Evolutionary conservation across 2,888 invertebrate genomes (phyloP), one percentile per base, ranked within the genome.

Genomic region (Blomia tropicalis): DNA sequence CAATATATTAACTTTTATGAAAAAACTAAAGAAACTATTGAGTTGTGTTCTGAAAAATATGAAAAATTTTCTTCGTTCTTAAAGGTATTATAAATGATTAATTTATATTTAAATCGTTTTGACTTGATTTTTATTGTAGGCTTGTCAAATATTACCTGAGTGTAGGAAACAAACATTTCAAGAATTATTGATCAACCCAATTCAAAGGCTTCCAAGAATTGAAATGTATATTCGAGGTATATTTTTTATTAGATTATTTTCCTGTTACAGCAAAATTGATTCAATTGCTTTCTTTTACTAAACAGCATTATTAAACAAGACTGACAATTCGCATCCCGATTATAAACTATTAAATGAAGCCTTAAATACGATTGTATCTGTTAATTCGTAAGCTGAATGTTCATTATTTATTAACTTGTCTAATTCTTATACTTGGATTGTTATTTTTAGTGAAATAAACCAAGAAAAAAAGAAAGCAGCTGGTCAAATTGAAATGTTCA

Each of bases 1-100:
- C 91, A 93, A 23, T 98, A 92, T 77, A 87, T 98, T 62, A 98
- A 98, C 77, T 95, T 88, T 77, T 95, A 93, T 75, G 95, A 96
- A 75, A 87, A 89, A 74, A 90, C 91, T 76, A 92, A 92, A 76
- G 89, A 91, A 72, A 87, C 87, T 78, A 80, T 98, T 72, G 79
- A 82, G 70, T 82, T 84, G 72, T 93, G 92, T 78, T 92, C 92
- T 78, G 82, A 82, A 73, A 84, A 83, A 71, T 91, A 92, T 77
- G 91, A 92, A 43, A 81, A 92, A 73, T 98, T 98, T 79, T 92
- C 95, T 78, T 95, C 95, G 71, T 96, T 96, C 78, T 81, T 96
- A 68, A 95, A 93, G 79, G 90, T 92, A 71, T 85, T 88, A 74
- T 87, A 89, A 77, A 19, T 43, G 25, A 43, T 41, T 29, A 25